Percentiles rank a stretch among this genome's conserved stretches.
phyloP scores from a whole-genome alignment of 2,113 vertebrate genomes.

The Perca fluviatilis region DNA sequence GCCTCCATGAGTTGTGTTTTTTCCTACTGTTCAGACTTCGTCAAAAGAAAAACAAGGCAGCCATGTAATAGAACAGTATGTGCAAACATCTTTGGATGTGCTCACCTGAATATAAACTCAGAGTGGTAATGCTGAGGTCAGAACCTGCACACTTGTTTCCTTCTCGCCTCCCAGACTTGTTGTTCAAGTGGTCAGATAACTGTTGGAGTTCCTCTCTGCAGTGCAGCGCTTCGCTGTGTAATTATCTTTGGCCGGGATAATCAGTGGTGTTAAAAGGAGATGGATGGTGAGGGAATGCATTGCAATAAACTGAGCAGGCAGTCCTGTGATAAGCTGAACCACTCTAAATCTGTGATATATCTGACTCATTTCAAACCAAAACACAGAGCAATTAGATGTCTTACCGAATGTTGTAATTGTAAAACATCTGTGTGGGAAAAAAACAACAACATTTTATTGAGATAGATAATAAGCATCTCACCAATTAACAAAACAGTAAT shows the following conservation, averaged over 20 bases:
- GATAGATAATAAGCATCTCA: slow-evolving; percentile 21
- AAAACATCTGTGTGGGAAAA: slow-evolving; percentile 39
- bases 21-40: background rate
- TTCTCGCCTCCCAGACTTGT: slow-evolving; percentile 43
- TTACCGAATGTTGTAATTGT: slow-evolving; percentile 30
- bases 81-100: background rate
- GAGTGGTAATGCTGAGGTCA: slow-evolving; percentile 45
- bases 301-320: slow-evolving; percentile 63
- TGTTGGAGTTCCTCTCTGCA: slow-evolving; percentile 43
- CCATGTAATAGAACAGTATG: background rate
- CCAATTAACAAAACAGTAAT: slow-evolving; percentile 18
- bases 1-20: background rate
- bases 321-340: slow-evolving; percentile 53
- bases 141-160: slow-evolving; percentile 37
- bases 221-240: slow-evolving; percentile 48
- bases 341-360: slow-evolving; percentile 44
- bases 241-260: slow-evolving; percentile 76
- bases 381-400: slow-evolving; percentile 56
- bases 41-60: background rate
- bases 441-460: background rate
- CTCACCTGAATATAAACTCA: too few relatives aligned
- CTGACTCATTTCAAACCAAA: slow-evolving; percentile 56
- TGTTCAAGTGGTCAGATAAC: slow-evolving; percentile 71
- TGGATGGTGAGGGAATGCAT: slow-evolving; percentile 68
- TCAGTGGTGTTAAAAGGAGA: slow-evolving; percentile 76